These are phyloP conservation scores for Parasteatoda tepidariorum DNA, from an alignment of 1,140 invertebrate genomes.

Conservation along the genomic window DNA sequence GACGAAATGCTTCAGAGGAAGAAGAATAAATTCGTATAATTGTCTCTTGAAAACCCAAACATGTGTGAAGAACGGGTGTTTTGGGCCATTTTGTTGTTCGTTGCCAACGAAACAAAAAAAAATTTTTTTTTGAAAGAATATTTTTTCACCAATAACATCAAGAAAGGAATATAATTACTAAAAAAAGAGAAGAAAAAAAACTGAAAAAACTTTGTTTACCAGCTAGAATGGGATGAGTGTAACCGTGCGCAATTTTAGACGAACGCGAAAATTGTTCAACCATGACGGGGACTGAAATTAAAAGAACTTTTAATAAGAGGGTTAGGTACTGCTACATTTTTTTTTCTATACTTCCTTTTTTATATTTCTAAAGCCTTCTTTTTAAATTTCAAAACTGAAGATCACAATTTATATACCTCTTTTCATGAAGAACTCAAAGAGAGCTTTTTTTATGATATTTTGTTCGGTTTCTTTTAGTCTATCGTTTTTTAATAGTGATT, in stretches of 20 bases:
- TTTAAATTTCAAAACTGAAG: conserved; percentile 44
- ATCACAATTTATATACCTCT: conserved; percentile 29
- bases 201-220: conserved; percentile 47
- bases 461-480: too few relatives aligned
- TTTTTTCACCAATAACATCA: neutral
- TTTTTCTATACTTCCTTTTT: conserved; percentile 30
- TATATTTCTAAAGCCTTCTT: neutral
- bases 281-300: conserved; percentile 26
- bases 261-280: conserved; percentile 44
- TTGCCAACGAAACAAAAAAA: neutral
- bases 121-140: neutral
- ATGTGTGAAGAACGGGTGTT: neutral
- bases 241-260: conserved; percentile 46
- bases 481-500: too few relatives aligned
- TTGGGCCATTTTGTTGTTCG: neutral
- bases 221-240: conserved; percentile 18
- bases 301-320: conserved; percentile 59
- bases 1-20: neutral
- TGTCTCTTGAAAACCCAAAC: neutral
- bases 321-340: conserved; percentile 1
- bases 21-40: neutral
- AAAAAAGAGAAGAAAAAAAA: conserved; percentile 15
- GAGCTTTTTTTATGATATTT: conserved; percentile 1
- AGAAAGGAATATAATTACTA: conserved; percentile 31
- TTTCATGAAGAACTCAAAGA: conserved; percentile 18